Conservation (phyloP, 2,797 vertebrate genomes). For the Microctenopoma stevenorrisi region DNA sequence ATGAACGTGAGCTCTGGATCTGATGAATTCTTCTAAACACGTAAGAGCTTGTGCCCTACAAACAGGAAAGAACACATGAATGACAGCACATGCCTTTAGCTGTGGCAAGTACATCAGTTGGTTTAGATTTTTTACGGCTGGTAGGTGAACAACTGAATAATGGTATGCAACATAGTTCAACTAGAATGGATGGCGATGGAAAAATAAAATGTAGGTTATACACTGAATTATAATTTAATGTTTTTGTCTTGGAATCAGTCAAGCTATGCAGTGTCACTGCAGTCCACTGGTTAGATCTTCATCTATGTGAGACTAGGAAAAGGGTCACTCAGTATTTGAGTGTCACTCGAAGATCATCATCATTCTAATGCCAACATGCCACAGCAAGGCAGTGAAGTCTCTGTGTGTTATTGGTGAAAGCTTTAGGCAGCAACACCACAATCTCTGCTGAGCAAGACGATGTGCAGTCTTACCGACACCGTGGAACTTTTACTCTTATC, state of each 20-base stretch:
- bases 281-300: slow-evolving; percentile 9
- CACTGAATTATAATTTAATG: not conserved
- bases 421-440: slow-evolving; percentile 61
- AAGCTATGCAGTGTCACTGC: slow-evolving; percentile 5
- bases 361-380: slow-evolving; percentile 63
- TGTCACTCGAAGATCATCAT: slow-evolving; percentile 18
- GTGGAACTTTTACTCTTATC: slow-evolving; percentile 45
- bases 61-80: not conserved
- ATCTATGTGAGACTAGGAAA: not conserved
- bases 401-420: slow-evolving; percentile 56
- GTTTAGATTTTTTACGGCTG: slow-evolving; percentile 16
- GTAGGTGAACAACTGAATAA: not conserved
- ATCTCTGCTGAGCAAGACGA: slow-evolving; percentile 52
- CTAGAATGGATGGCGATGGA: not conserved
- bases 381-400: slow-evolving; percentile 43
- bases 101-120: slow-evolving; percentile 2
- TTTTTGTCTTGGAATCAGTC: slow-evolving; percentile 3
- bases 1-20: not conserved
- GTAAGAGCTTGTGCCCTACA: slow-evolving; percentile 7
- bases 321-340: slow-evolving; percentile 7
- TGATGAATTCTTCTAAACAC: not conserved
- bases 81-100: slow-evolving; percentile 8
- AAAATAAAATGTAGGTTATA: not conserved
- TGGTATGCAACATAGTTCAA: not conserved
- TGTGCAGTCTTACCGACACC: slow-evolving; percentile 72